Evolutionary conservation across 2,888 invertebrate species (phyloP).

Genomic region (Alviniconcha strummeri): DNA sequence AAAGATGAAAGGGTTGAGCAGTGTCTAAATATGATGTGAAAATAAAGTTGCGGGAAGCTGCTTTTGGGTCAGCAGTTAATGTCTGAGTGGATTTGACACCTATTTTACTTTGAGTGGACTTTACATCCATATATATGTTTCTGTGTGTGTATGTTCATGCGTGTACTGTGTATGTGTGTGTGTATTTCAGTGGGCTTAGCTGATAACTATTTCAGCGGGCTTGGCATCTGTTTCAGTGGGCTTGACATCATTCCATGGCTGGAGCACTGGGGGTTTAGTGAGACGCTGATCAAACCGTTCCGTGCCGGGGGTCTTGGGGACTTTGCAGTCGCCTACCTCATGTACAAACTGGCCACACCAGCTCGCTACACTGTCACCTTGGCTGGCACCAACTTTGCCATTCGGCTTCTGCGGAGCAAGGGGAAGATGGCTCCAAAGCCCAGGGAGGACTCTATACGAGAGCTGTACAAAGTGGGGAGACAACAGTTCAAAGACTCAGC

Average conservation of each 20-base stretch:
- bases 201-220: too few relatives aligned
- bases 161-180: too few relatives aligned
- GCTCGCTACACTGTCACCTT: constrained; percentile 93
- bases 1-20: too few relatives aligned
- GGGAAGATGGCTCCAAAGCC: constrained; percentile 89
- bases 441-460: constrained; percentile 54
- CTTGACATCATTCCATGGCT: constrained; percentile 89
- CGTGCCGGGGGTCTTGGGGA: constrained; percentile 87
- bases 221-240: constrained; percentile 80
- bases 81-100: too few relatives aligned
- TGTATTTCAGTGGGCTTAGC: too few relatives aligned
- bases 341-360: constrained; percentile 95
- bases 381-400: constrained; percentile 89
- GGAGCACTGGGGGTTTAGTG: constrained; percentile 86
- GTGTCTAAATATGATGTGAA: too few relatives aligned
- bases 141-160: too few relatives aligned
- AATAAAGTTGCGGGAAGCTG: too few relatives aligned
- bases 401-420: constrained; percentile 85
- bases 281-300: constrained; percentile 85
- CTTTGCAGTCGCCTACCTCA: constrained; percentile 90
- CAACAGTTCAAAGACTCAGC: constrained; percentile 47
- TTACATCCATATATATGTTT: too few relatives aligned
- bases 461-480: constrained; percentile 59
- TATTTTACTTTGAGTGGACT: too few relatives aligned
- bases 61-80: too few relatives aligned